Evolutionary conservation across 2,113 vertebrate genomes (phyloP).

Genomic region (Nestor notabilis): DNA sequence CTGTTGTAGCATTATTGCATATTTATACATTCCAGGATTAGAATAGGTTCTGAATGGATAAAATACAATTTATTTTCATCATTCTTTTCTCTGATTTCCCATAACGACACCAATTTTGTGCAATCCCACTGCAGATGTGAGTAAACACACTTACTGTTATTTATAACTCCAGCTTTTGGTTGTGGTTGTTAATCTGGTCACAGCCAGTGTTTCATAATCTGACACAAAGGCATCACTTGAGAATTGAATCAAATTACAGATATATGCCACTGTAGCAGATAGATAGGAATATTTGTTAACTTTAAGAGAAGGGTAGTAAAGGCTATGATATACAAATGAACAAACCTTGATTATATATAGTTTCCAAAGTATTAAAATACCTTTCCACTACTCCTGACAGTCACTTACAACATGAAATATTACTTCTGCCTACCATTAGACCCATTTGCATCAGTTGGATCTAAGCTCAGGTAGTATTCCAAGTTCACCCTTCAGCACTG

Average conservation of each 20-base stretch:
- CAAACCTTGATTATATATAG: not conserved
- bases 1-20: not conserved
- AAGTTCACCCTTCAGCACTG: not conserved
- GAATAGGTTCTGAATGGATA: not conserved
- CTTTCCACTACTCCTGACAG: not conserved
- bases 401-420: not conserved
- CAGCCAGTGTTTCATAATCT: not conserved
- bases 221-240: not conserved
- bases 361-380: not conserved
- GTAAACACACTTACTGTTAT: not conserved
- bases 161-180: not conserved
- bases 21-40: not conserved
- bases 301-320: not conserved
- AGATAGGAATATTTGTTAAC: not conserved
- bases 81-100: not conserved
- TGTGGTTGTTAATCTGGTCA: not conserved
- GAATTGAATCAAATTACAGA: not conserved
- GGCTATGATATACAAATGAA: not conserved
- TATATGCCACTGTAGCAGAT: not conserved
- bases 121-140: not conserved
- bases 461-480: not conserved
- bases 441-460: not conserved
- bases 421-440: not conserved
- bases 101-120: not conserved
- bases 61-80: not conserved